Percentiles rank a stretch among this genome's conserved stretches.
These are phyloP conservation scores for Zaprionus ornatus DNA, from an alignment of 1,140 invertebrate genomes.

Conservation along the genomic window DNA sequence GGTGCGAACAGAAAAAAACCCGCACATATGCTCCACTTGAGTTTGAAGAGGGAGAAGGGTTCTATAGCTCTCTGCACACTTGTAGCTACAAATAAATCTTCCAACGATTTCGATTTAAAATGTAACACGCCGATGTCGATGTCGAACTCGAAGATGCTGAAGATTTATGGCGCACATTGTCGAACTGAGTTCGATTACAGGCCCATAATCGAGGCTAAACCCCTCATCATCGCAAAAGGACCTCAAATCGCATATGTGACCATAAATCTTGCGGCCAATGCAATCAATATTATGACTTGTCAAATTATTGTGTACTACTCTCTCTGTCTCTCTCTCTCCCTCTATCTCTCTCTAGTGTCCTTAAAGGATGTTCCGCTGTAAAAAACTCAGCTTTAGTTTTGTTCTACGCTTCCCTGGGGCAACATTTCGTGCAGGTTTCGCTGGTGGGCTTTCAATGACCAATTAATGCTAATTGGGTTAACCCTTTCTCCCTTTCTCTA, in stretches of 20 bases:
- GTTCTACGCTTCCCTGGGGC: constrained; percentile 55
- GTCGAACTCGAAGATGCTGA: background rate
- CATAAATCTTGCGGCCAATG: constrained; percentile 66
- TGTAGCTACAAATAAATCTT: constrained; percentile 77
- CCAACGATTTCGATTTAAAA: constrained; percentile 71
- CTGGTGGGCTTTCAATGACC: constrained; percentile 49
- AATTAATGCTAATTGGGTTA: constrained; percentile 73
- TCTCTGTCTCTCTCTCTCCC: constrained; percentile 54
- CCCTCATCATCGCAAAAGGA: constrained; percentile 8
- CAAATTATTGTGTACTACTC: constrained; percentile 74
- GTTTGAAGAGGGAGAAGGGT: constrained; percentile 19
- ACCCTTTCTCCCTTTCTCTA: background rate
- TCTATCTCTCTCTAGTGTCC: constrained; percentile 18
- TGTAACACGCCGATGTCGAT: constrained; percentile 45
- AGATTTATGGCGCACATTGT: constrained; percentile 74
- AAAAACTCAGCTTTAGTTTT: constrained; percentile 31
- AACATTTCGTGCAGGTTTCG: constrained; percentile 34
- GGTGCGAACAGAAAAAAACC: constrained; percentile 15
- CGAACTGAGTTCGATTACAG: constrained; percentile 79
- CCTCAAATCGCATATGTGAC: constrained; percentile 59
- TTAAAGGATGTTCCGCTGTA: constrained; percentile 2
- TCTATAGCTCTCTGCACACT: constrained; percentile 34
- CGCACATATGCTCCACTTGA: constrained; percentile 60
- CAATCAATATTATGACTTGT: constrained; percentile 81
- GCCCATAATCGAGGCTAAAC: constrained; percentile 69